These are phyloP conservation scores for Drosophila neotestacea DNA, from an alignment of 2,888 invertebrate species.

Conservation along the genomic window DNA sequence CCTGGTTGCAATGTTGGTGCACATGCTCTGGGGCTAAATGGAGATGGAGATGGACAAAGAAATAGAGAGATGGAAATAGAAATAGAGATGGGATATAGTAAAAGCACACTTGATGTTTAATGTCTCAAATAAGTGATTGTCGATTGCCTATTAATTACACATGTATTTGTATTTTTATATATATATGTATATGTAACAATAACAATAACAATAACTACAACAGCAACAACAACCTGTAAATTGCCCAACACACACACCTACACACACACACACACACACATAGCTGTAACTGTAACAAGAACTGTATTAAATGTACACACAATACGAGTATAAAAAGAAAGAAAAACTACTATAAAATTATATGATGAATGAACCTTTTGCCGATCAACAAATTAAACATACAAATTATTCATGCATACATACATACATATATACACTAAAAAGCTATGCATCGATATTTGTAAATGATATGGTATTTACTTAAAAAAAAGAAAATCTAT, in stretches of 20 bases:
- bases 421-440: constrained; percentile 42
- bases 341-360: not conserved
- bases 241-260: constrained; percentile 41
- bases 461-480: constrained; percentile 57
- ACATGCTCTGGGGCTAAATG: constrained; percentile 75
- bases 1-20: constrained; percentile 83
- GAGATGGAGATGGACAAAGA: not conserved
- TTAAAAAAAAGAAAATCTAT: constrained; percentile 37
- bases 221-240: constrained; percentile 54
- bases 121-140: constrained; percentile 56
- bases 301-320: constrained; percentile 67
- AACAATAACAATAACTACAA: constrained; percentile 13
- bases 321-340: constrained; percentile 1
- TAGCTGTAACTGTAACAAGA: constrained; percentile 19
- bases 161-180: constrained; percentile 56
- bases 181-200: constrained; percentile 53
- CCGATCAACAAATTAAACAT: constrained; percentile 16
- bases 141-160: constrained; percentile 51
- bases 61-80: not conserved
- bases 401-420: constrained; percentile 35
- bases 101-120: constrained; percentile 41
- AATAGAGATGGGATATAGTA: not conserved
- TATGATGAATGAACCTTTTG: constrained; percentile 2
- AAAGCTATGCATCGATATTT: constrained; percentile 51
- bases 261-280: constrained; percentile 12